Base-by-base conservation (phyloP, 2,113 vertebrate genomes). In the Cephalopholis sonnerati region DNA sequence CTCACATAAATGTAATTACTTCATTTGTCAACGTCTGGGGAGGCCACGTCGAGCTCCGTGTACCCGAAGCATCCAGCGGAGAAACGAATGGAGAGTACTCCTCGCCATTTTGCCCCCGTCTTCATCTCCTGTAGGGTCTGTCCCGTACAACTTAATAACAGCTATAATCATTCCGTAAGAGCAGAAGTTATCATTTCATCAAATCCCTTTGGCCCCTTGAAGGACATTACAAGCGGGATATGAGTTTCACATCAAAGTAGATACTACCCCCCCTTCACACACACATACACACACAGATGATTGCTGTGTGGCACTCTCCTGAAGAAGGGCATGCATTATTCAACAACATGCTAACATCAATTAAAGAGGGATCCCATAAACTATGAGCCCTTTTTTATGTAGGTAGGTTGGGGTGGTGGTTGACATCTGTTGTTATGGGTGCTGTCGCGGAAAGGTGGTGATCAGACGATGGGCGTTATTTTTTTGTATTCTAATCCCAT, bases 1-100 rank as follows among this genome's bases (percentile, higher is more conserved):
- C 87, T 88, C 89, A 83, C 87, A 84, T 84, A 86, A 83, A 91
- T 93, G 84, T 94, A 94, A 95, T 95, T 87, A 93, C 91, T 93
- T 90, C 63, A 94, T 95, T 94, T 90, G 87, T 95, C 93, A 95
- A 78, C 44, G 92, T 93, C 92, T 79, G 65, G 32, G 74, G 80
- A 71, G 69, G 55, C 63, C 67, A 75, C 82, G 76, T 85, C 58
- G 29, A 87, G 73, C 54, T 44, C 46, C 4, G 18, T 32, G 67
- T 9, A 53, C 55, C 82, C 73, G 67, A 58, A 89, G 77, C 82
- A 67, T 66, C 55, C 8, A 48, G 57, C 78, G 1, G 57, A 58
- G 58, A 71, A 74, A 70, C 65, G 41, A 79, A 82, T 41, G 25
- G 58, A 65, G 86, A 51, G 51, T 63, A 70, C 24, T 69, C 74